Conservation (phyloP, 2,113 vertebrate species). For the rat (Rattus norvegicus) region DNA sequence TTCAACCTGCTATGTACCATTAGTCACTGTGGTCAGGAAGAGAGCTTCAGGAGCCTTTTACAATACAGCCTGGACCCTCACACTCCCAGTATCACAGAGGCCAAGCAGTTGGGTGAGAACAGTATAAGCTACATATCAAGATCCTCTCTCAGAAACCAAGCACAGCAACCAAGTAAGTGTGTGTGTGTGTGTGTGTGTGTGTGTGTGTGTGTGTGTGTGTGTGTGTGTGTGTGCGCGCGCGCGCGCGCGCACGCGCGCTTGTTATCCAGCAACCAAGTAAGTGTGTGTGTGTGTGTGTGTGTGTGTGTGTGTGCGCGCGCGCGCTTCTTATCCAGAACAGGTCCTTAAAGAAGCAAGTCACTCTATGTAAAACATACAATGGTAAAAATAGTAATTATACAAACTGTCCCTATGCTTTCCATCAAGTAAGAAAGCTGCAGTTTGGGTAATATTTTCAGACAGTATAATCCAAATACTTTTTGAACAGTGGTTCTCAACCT, state of each 20-base stretch:
- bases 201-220: too few species aligned
- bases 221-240: background rate
- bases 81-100: background rate
- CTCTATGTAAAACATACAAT: constrained; percentile 21
- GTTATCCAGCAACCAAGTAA: too few species aligned
- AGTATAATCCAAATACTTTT: background rate
- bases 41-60: constrained; percentile 8
- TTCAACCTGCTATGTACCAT: constrained; percentile 17
- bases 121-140: background rate
- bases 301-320: background rate
- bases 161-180: background rate
- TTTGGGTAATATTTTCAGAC: constrained; percentile 17
- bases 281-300: background rate
- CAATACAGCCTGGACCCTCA: background rate
- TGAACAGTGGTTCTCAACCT: background rate
- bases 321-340: background rate
- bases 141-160: background rate
- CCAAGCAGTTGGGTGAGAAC: background rate
- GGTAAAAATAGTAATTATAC: constrained; percentile 15
- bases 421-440: background rate
- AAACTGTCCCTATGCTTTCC: background rate
- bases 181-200: too few species aligned
- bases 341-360: background rate
- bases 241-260: background rate
- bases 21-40: background rate